Conservation (phyloP, 2,888 invertebrate species). For the Brachypalpus laphriformis region DNA sequence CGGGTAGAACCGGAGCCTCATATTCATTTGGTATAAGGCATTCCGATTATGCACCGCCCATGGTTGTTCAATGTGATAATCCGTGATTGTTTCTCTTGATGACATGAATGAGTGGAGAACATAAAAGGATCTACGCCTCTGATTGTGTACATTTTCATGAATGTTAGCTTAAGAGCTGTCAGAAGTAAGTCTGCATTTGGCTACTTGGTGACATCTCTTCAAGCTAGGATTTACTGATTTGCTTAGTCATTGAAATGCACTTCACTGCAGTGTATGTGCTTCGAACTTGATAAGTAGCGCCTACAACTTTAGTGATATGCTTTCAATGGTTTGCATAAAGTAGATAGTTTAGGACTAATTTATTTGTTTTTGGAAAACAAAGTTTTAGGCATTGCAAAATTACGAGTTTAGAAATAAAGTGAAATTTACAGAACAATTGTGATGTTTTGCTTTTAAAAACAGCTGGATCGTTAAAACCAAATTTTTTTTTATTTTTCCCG, state of each 20-base stretch:
- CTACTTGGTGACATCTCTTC: background rate
- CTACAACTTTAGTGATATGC: background rate
- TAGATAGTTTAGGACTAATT: no score
- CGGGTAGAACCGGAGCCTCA: conserved; percentile 77
- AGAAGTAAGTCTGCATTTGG: background rate
- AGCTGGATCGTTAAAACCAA: no score
- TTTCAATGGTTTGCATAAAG: background rate
- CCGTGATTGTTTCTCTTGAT: background rate
- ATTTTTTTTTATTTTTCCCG: no score
- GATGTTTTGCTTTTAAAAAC: no score
- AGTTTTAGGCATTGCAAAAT: no score
- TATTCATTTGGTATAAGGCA: conserved; percentile 81
- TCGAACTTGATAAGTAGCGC: no score
- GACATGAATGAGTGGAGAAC: background rate
- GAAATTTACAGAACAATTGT: no score
- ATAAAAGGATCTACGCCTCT: background rate
- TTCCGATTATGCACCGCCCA: conserved; percentile 79
- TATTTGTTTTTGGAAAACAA: no score
- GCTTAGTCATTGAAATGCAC: background rate
- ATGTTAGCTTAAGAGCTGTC: background rate
- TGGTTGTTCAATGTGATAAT: conserved; percentile 81
- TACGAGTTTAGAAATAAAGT: no score
- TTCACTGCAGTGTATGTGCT: background rate
- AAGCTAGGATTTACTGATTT: background rate
- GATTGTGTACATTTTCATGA: background rate